Evolutionary conservation across 2,113 vertebrate species (phyloP).

Genomic region (Heptranchias perlo): DNA sequence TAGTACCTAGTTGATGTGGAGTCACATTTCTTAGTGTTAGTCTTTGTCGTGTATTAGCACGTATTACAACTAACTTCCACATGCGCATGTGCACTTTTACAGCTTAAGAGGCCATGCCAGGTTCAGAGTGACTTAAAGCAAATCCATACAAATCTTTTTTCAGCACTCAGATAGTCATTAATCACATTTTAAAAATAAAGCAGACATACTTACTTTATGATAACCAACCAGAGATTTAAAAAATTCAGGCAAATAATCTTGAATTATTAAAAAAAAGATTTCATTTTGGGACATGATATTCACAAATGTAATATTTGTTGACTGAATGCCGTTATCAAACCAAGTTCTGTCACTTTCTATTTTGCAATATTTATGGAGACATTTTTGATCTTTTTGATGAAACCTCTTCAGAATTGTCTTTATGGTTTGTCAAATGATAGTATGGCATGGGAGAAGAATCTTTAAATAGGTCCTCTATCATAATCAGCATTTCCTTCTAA

Average conservation of each 20-base stretch:
- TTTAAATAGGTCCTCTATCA: not conserved
- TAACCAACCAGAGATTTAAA: not conserved
- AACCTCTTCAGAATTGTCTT: not conserved
- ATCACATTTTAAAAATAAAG: not conserved
- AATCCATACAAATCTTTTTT: not conserved
- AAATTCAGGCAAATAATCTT: not conserved
- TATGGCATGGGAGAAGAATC: not conserved
- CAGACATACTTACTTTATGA: too few species aligned
- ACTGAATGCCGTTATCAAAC: not conserved
- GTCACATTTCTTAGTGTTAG: not conserved
- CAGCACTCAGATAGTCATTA: not conserved
- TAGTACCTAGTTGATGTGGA: not conserved
- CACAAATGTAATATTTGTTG: not conserved
- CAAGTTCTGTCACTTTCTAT: not conserved
- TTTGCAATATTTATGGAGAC: not conserved
- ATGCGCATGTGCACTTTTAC: not conserved
- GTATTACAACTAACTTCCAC: not conserved
- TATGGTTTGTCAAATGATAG: not conserved
- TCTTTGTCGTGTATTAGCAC: too few species aligned
- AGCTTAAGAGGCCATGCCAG: not conserved
- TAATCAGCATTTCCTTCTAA: not conserved
- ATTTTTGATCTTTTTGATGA: not conserved
- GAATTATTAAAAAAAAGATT: not conserved
- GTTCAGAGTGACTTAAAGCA: not conserved
- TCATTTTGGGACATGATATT: not conserved